Base-by-base conservation (phyloP, 2,797 vertebrate species). In the Poecilia velifera region DNA sequence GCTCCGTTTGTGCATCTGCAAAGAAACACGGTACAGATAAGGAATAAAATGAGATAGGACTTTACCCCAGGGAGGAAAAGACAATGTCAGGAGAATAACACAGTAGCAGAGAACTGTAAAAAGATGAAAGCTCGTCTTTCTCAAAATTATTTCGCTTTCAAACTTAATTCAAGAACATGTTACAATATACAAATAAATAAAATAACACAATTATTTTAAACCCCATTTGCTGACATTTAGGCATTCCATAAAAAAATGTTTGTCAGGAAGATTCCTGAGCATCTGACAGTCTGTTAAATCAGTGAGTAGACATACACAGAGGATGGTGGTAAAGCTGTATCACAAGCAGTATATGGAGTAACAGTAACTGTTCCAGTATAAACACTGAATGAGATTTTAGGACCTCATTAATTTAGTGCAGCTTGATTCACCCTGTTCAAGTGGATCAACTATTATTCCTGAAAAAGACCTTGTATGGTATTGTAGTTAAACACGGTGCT, bases 1-100 rank as follows among this genome's bases (percentile, higher is more conserved):
- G 73, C n/a, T 47, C 66, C 4, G 20, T 39, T 34, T 31, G 74
- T 14, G 47, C 64, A 53, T 77, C 64, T 68, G 72, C n/a, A 47
- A 64, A 75, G 53, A 81, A 43, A 66, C 74, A 74, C 71, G 59
- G 74, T 22, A 57, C 75, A 82, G 73, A 79, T 74, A 1, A 71
- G 57, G 47, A 31, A 68, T 20, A 74, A 39, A 80, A 68, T 76
- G 36, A 1, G 46, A 57, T 62, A 41, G 51, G 51, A 75, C 72
- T 74, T 57, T 0, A 41, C 62, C 0, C 46, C 43, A 20, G 64
- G 49, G 77, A 20, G 64, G 39, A 76, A 7, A 14, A 73, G 66
- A 74, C 6, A 53, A 47, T 0, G 47, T 78, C 18, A 72, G 14
- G 6, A 53, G 72, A 77, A 12, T 51, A 16, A 8, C n/a, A 51